Evolutionary conservation across 23 tunicate species (phyloP), one percentile per base, ranked within the genome.

Genomic region (Styela clava): DNA sequence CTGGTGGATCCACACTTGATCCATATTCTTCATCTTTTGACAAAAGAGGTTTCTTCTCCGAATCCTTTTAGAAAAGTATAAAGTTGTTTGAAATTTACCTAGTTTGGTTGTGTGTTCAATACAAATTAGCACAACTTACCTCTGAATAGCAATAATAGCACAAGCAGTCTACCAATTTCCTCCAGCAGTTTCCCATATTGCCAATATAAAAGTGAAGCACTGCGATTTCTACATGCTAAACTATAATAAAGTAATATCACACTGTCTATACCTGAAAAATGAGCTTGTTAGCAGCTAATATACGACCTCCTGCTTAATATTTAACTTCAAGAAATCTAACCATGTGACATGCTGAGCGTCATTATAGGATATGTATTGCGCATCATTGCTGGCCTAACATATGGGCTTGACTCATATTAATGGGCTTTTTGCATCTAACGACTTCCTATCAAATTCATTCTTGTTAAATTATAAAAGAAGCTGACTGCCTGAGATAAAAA

Each of bases 141-240:
- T 76, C 81, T 12, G 64, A 16, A 34, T n/a, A 44, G 37, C 31
- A 36, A 0, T 52, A 24, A 27, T 20, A 44, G 26, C 81, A 36
- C 0, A 76, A 21, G 64, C 81, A 76, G 31, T 76, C 62, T 56
- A 44, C 19, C 0, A 76, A 33, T 56, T 44, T 76, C 9, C 29
- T 52, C 62, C 64, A 76, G 31, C 81, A 76, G 2, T 76, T 76
- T 29, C 81, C 81, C 81, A 76, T 76, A 76, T 27, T 76, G 21
- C n/a, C n/a, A n/a, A n/a, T n/a, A n/a, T n/a, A n/a, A n/a, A n/a
- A n/a, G n/a, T n/a, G n/a, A n/a, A n/a, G n/a, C n/a, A n/a, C n/a
- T n/a, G n/a, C n/a, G n/a, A n/a, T n/a, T n/a, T n/a, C n/a, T n/a
- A n/a, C n/a, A n/a, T n/a, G n/a, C n/a, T n/a, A n/a, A n/a, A n/a